phyloP scores from a whole-genome alignment of 2,888 invertebrate species.

The Suillia variegata region DNA sequence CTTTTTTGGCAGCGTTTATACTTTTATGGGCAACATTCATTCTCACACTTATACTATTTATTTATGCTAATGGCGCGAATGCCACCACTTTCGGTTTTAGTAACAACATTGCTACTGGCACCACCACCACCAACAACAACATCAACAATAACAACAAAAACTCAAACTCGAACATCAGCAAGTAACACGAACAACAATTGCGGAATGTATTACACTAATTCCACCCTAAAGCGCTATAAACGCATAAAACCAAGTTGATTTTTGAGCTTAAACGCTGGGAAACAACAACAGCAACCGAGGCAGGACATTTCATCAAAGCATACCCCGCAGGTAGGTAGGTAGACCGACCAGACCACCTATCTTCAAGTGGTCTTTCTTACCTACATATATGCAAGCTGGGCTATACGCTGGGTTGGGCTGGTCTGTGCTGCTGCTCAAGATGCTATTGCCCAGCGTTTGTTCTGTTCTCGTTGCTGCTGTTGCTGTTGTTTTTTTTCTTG shows the following conservation, averaged over 20 bases:
- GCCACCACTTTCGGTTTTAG: not conserved
- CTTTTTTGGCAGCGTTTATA: constrained; percentile 49
- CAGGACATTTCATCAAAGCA: constrained; percentile 41
- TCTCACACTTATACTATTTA: constrained; percentile 45
- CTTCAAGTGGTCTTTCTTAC: not conserved
- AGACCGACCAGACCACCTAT: not conserved
- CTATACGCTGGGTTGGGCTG: not conserved
- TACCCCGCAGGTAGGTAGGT: constrained; percentile 6
- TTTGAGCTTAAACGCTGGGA: constrained; percentile 36
- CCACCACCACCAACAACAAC: not conserved
- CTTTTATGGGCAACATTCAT: too few relatives aligned
- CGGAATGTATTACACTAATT: constrained; percentile 46
- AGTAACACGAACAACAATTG: not conserved
- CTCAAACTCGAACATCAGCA: constrained; percentile 4
- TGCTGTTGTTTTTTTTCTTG: too few relatives aligned
- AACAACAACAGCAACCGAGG: too few relatives aligned
- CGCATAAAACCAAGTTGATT: constrained; percentile 32
- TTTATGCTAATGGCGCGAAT: constrained; percentile 49
- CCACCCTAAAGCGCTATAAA: constrained; percentile 54
- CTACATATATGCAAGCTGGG: not conserved
- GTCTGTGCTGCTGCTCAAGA: constrained; percentile 14
- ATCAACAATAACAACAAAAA: constrained; percentile 6
- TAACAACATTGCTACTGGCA: not conserved
- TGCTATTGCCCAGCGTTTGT: constrained; percentile 1
- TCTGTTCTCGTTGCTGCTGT: constrained; percentile 15